Evolutionary conservation across 2,888 invertebrate species (phyloP).

Genomic region (Rhamnusium bicolor): DNA sequence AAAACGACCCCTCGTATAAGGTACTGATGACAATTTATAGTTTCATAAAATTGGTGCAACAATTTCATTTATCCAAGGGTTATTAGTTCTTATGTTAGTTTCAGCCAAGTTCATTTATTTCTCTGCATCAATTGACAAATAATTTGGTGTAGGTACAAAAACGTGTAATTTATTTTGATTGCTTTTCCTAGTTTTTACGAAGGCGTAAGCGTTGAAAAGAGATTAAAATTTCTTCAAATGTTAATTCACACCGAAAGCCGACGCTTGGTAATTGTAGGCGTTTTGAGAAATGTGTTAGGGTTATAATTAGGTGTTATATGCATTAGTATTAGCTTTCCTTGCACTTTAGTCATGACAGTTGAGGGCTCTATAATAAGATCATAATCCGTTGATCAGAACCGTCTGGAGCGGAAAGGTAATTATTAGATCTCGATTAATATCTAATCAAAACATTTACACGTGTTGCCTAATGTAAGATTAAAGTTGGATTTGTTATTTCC

Average conservation of each 20-base stretch:
- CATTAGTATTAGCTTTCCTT: slow-evolving; percentile 66
- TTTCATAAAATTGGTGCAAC: too few species aligned
- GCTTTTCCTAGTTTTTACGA: neutral
- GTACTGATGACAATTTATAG: too few species aligned
- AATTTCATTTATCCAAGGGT: too few species aligned
- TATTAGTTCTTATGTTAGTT: neutral
- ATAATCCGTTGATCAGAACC: slow-evolving; percentile 49
- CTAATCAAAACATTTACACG: neutral
- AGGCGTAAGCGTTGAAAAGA: slow-evolving; percentile 1
- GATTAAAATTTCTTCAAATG: slow-evolving; percentile 1
- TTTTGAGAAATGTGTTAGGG: slow-evolving; percentile 60
- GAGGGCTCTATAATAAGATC: slow-evolving; percentile 65
- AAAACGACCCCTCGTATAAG: too few species aligned
- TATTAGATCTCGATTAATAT: neutral
- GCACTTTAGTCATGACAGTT: slow-evolving; percentile 64
- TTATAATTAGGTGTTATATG: slow-evolving; percentile 66
- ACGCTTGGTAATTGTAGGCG: slow-evolving; percentile 47
- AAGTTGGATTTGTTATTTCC: too few species aligned
- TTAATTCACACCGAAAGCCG: slow-evolving; percentile 32
- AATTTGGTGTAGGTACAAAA: neutral
- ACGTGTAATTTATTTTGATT: neutral
- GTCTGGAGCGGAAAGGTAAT: slow-evolving; percentile 16
- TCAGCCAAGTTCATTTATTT: neutral
- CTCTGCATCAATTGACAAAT: neutral
- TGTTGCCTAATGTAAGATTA: neutral